Evolutionary conservation across 2,888 invertebrate species (phyloP), one percentile per base, ranked within the genome.

Genomic region (Erannis defoliaria): DNA sequence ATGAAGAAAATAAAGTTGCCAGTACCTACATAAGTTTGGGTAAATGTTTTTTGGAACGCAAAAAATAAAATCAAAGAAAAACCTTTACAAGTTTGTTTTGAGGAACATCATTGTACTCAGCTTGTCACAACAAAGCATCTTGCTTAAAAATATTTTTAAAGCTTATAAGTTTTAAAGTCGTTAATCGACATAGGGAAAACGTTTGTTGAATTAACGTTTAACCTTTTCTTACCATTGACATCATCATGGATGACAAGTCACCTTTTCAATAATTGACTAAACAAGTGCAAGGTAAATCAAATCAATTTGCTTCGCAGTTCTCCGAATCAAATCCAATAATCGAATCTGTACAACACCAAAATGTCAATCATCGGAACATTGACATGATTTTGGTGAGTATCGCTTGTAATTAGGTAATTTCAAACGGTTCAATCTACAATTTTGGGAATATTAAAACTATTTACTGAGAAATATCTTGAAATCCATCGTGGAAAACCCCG

Each of bases 271-370:
- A 43, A 55, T 54, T 55, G 46, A 42, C 53, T 48, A 55, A 56
- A 62, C 56, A 40, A 57, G 56, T 57, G 29, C 3, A 35, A 54
- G 48, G 57, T 53, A 53, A 51, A 67, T 42, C 66, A 57, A 68
- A 70, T 70, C 66, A 64, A 70, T 67, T 65, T 49, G 18, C 23
- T 42, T 66, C 55, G 63, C 62, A 54, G 66, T 68, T 66, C 72
- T 62, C 46, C 45, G 65, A 71, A 72, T 66, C 53, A n/a, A n/a
- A n/a, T n/a, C n/a, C n/a, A n/a, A n/a, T n/a, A n/a, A n/a, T n/a
- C n/a, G 12, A 59, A 77, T 75, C 73, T 55, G 71, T 75, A 68
- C 73, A 38, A 38, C 9, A 73, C 77, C 75, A 70, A 66, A 68
- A 65, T 74, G 72, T 67, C 75, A 50, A 38, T 50, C 37, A 70